These are phyloP conservation scores for Enteromius treurensis DNA, from an alignment of 2,797 vertebrate genomes.

Conservation along the genomic window DNA sequence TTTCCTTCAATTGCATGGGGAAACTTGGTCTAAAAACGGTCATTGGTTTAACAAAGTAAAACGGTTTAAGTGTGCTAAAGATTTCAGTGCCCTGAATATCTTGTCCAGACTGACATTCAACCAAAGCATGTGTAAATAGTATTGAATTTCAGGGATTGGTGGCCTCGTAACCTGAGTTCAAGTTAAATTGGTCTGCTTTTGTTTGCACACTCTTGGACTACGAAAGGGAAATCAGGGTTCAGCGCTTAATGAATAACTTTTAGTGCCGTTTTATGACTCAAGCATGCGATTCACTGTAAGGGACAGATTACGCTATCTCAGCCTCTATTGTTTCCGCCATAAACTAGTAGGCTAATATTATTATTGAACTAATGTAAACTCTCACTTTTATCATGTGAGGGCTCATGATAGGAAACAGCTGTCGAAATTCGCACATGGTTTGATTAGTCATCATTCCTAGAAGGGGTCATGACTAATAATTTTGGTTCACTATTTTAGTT, in stretches of 20 bases:
- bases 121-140: slow-evolving; percentile 30
- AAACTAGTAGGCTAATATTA: slow-evolving; percentile 41
- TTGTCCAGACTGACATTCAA: slow-evolving; percentile 12
- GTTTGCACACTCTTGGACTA: slow-evolving; percentile 50
- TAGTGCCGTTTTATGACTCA: slow-evolving; percentile 34
- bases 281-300: slow-evolving; percentile 11
- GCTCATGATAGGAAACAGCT: slow-evolving; percentile 4
- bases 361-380: slow-evolving; percentile 28
- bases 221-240: slow-evolving; percentile 44
- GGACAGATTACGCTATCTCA: slow-evolving; percentile 32
- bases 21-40: neutral
- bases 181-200: slow-evolving; percentile 34
- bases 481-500: neutral
- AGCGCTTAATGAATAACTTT: slow-evolving; percentile 59
- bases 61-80: neutral
- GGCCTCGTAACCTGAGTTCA: slow-evolving; percentile 26
- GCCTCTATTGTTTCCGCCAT: slow-evolving; percentile 54
- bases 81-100: neutral
- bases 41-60: neutral
- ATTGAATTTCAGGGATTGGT: slow-evolving; percentile 1
- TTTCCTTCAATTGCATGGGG: neutral
- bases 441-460: slow-evolving; percentile 30
- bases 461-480: neutral
- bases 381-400: neutral
- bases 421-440: neutral